phyloP scores from a whole-genome alignment of 2,797 vertebrate genomes.

The Vultur gryphus region DNA sequence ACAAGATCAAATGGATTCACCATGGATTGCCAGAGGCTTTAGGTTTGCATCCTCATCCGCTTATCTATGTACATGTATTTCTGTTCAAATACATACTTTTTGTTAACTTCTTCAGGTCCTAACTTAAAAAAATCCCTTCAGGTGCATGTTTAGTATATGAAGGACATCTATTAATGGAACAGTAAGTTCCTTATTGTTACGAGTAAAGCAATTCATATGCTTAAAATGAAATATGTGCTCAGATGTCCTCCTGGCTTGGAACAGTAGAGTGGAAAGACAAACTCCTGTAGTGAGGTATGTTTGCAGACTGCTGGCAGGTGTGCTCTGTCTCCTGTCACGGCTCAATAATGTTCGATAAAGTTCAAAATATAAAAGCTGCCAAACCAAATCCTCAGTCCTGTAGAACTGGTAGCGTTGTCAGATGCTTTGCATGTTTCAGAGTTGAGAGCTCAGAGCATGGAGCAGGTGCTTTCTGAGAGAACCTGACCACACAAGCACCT shows the following conservation, averaged over 20 bases:
- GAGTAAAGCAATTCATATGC: not conserved
- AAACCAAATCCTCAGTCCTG: not conserved
- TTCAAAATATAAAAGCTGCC: not conserved
- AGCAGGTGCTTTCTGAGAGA: not conserved
- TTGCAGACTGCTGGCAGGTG: not conserved
- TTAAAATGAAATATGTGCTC: not conserved
- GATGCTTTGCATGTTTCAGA: not conserved
- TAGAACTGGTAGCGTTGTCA: not conserved
- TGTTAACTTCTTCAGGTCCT: not conserved
- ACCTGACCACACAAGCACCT: not conserved
- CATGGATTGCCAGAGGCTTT: not conserved
- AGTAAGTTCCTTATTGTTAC: not conserved
- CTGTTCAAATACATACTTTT: not conserved
- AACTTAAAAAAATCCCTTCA: not conserved
- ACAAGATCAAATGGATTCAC: not conserved
- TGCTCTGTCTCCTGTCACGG: not conserved
- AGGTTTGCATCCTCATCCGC: not conserved
- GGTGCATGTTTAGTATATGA: not conserved
- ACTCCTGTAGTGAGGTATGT: not conserved
- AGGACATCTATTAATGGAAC: not conserved
- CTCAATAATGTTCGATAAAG: not conserved
- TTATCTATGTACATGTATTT: not conserved
- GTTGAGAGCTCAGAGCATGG: not conserved
- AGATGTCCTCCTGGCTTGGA: not conserved
- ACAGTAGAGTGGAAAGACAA: not conserved